Percentiles rank a stretch among this genome's conserved stretches.
These are phyloP conservation scores for Actinernus sp. DNA, from an alignment of 92 coral and sea anemone species.

Conservation along the genomic window DNA sequence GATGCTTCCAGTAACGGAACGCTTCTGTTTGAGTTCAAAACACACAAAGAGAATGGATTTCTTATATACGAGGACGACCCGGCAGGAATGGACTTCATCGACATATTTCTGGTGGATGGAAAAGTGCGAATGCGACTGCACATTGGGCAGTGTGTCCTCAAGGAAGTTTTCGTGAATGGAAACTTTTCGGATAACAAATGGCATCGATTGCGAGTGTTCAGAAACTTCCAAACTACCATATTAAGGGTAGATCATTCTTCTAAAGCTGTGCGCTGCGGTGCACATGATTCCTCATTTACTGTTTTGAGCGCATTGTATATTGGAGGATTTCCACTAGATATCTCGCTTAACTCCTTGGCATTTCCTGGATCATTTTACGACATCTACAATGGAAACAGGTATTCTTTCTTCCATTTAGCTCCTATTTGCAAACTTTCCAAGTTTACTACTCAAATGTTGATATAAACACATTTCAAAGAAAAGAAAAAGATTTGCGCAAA, in stretches of 20 bases:
- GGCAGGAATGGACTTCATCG: slow-evolving; percentile 65
- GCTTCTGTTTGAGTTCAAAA: slow-evolving; percentile 66
- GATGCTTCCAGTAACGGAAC: slow-evolving; percentile 61
- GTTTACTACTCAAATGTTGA: too few species aligned
- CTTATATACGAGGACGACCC: slow-evolving; percentile 75
- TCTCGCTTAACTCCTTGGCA: slow-evolving; percentile 41
- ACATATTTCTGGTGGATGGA: slow-evolving; percentile 51
- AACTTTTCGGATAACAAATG: slow-evolving; percentile 61
- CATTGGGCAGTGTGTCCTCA: slow-evolving; percentile 33
- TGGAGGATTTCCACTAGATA: slow-evolving; percentile 55
- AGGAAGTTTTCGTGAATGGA: slow-evolving; percentile 23
- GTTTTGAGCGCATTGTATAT: slow-evolving; percentile 33
- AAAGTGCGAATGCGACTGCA: slow-evolving; percentile 53
- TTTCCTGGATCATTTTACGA: slow-evolving; percentile 33
- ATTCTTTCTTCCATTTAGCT: too few species aligned
- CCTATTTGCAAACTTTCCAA: too few species aligned
- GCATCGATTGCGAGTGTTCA: slow-evolving; percentile 56
- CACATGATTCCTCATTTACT: slow-evolving; percentile 35
- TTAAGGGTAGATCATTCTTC: slow-evolving; percentile 58
- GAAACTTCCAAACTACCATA: slow-evolving; percentile 49
- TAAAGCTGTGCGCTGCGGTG: slow-evolving; percentile 8
- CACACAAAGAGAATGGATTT: slow-evolving; percentile 66
- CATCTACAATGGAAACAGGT: slow-evolving; percentile 40
- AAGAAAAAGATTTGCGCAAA: too few species aligned
- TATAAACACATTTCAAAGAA: too few species aligned